Base-by-base conservation (phyloP, 2,797 vertebrate genomes). In the Hyperoplus immaculatus region DNA sequence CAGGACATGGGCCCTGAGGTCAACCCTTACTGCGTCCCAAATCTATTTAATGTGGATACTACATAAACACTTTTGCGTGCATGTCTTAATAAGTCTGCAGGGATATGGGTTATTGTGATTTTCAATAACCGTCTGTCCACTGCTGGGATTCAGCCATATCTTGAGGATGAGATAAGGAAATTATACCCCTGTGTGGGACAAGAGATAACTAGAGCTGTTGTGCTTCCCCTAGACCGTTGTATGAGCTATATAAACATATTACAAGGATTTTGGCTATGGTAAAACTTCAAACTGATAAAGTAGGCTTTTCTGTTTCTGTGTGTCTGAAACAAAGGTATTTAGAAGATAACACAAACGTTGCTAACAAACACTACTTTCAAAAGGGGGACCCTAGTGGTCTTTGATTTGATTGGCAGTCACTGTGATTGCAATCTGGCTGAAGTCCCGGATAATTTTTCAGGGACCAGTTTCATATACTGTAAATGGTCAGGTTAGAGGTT, bases 351-450 rank as follows among this genome's bases (percentile, higher is more conserved):
- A 78, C 49, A 83, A 82, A 81, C 63, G 66, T 11, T 18, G 42
- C 51, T 70, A 86, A 83, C 69, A 88, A 87, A 88, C 78, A 82
- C 59, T 85, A 50, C 65, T 81, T 79, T 81, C 53, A 60, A 76
- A 75, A 83, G 77, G 79, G 57, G 80, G 58, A 75, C 68, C 81
- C 71, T 67, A 43, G 64, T 86, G 84, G 75, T 84, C 51, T 83
- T 81, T 78, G 42, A 47, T 88, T 83, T 92, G 91, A 95, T 81
- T 84, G 83, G 84, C 84, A 81, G 81, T 72, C 80, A 47, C 36
- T 78, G 80, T 92, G 89, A 95, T 92, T 94, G 90, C 86, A 78
- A 85, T 88, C 86, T 94, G 92, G 94, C 88, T 71, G 69, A 76
- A 39, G 53, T 92, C 89, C 86, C 75, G 63, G 79, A 41, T 43